These are phyloP conservation scores for Brachionus calyciflorus DNA, from an alignment of 1,140 invertebrate species.

Conservation along the genomic window DNA sequence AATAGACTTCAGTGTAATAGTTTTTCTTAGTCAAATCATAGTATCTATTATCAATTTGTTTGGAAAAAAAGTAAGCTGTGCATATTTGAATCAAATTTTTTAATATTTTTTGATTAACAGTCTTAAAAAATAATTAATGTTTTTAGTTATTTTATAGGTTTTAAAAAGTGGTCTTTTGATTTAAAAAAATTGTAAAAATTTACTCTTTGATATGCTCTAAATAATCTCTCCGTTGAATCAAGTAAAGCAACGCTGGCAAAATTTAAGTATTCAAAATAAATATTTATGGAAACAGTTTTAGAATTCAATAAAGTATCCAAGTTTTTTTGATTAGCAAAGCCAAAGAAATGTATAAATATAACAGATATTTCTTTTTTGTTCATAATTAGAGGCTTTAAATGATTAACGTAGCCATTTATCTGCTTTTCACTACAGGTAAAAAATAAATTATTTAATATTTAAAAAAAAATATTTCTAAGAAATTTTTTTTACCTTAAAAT, in stretches of 20 bases:
- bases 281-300: neutral
- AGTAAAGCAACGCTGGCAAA: neutral
- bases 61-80: too few relatives aligned
- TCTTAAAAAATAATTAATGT: too few relatives aligned
- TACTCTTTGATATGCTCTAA: too few relatives aligned
- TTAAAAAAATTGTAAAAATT: too few relatives aligned
- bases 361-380: neutral
- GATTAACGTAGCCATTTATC: neutral
- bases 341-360: neutral
- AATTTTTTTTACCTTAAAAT: neutral
- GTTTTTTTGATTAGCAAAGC: neutral
- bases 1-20: neutral
- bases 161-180: too few relatives aligned
- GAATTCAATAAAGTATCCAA: neutral
- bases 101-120: too few relatives aligned
- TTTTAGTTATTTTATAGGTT: too few relatives aligned
- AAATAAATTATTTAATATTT: neutral
- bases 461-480: neutral
- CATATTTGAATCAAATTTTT: too few relatives aligned
- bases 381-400: neutral
- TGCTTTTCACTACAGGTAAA: neutral
- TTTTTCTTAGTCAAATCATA: neutral
- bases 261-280: neutral
- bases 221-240: too few relatives aligned
- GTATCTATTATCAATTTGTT: too few relatives aligned